Base-by-base conservation (phyloP, 2,888 invertebrate genomes). In the Cistogaster globosa region DNA sequence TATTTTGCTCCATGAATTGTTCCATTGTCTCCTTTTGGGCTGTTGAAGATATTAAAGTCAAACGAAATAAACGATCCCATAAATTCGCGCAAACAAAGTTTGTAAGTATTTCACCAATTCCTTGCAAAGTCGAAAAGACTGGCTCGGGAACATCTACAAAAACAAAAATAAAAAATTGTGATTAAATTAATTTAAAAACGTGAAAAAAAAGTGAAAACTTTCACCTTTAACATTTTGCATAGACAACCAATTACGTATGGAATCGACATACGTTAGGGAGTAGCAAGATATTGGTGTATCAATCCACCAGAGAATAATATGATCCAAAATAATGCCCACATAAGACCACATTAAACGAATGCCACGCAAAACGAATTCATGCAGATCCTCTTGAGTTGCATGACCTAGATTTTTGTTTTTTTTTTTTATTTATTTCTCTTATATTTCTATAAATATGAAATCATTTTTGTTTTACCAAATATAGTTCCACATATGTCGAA, bases 221-320 rank as follows among this genome's bases (percentile, higher is more conserved):
- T 65, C 79, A 91, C 92, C 91, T 86, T 89, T 88, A 4, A 88
- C 88, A 71, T 82, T 90, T 80, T 91, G 90, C 69, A 88, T 87
- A 71, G 89, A 88, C 3, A 91, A 87, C 90, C 91, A 90, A 74
- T 89, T 88, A n/a, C 92, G 88, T 83, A 91, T 90, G 26, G 91
- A 90, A 42, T 91, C 92, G 4, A 91, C 89, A 63, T 91, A 89
- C 0, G 88, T 88, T n/a, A 92, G 85, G n/a, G 89, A 89, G 51
- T 90, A 91, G 78, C 95, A 94, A 16, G 96, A 95, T 58, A 96
- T 92, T 0, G 96, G 96, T 86, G 95, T 95, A 14, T 95, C 93
- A 1, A 96, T 95, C 97, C 97, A 97, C 97, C 97, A 97, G 0
- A 97, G 93, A 26, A 97, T 94, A 22, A 97, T 95, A 89, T 97